Evolutionary conservation across 2,888 invertebrate species (phyloP).

Genomic region (Griposia aprilina): DNA sequence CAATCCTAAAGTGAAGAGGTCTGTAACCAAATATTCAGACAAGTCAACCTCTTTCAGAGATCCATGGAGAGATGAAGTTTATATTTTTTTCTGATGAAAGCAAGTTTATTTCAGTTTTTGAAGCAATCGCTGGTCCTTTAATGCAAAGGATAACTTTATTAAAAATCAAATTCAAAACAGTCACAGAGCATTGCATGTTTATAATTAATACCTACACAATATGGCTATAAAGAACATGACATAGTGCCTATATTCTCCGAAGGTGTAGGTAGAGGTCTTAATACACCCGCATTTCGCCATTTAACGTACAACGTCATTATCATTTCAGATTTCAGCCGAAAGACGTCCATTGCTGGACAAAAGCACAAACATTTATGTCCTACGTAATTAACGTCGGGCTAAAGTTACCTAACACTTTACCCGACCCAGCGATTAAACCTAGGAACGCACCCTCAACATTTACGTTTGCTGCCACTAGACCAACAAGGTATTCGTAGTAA

Average conservation of each 20-base stretch:
- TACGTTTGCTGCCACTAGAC: not conserved
- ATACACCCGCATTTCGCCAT: not conserved
- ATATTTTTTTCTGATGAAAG: conserved; percentile 3
- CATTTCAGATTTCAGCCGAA: not conserved
- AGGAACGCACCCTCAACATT: not conserved
- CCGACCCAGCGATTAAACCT: not conserved
- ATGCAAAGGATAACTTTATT: not conserved
- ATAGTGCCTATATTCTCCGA: not conserved
- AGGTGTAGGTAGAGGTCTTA: not conserved
- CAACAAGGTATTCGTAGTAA: not conserved
- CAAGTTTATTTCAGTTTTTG: conserved; percentile 4
- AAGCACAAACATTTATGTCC: too few relatives aligned
- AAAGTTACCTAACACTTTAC: not conserved
- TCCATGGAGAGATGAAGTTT: conserved; percentile 21
- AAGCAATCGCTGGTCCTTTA: not conserved
- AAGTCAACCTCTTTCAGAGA: conserved; percentile 25
- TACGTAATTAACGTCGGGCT: too few relatives aligned
- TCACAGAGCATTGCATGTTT: not conserved
- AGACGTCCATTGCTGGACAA: not conserved
- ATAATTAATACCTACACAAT: too few relatives aligned
- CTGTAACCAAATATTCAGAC: conserved; percentile 39
- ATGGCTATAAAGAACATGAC: not conserved
- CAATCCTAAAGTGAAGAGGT: conserved; percentile 35
- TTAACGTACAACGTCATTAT: not conserved
- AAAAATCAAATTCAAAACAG: not conserved